Evolutionary conservation across 64 coral and sea anemone genomes (phyloP), one percentile per base, ranked within the genome.

Genomic region (Montipora cactus): DNA sequence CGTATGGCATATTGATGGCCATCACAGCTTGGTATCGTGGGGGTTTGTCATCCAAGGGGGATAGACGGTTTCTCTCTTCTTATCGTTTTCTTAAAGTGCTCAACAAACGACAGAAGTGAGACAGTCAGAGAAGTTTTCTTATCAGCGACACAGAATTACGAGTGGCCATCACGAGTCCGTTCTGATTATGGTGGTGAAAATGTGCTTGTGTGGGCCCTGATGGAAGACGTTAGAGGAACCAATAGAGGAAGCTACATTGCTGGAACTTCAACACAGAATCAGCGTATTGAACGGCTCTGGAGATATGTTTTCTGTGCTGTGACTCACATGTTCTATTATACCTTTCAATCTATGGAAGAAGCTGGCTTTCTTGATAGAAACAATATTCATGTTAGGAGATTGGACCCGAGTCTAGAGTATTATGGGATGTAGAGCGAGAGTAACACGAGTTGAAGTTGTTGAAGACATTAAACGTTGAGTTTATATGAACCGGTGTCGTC

Each of bases 261-360:
- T 10, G 91, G 74, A 72, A 49, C 75, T 49, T 87, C 83, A 48
- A 86, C 81, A 8, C 72, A 87, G 67, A 93, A 93, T 74, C 92
- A 94, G 66, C 44, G 92, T 13, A 94, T 88, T 10, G 85, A 94
- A 88, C 45, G 92, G 4, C 52, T 94, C 16, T 94, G 92, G 91
- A 25, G 85, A 19, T 84, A 89, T 88, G 84, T 94, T 3, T 94
- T 94, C 74, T 10, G 62, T 58, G 83, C 78, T 73, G 83, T 93
- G 9, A 46, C 23, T 3, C 91, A 87, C 0, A 78, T 71, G 9
- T 87, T 79, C 20, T 88, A 87, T 79, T 94, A 94, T 82, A 48
- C 59, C 8, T 94, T 94, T 89, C 78, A 88, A 53, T 61, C 66
- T 13, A 94, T 94, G 92, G 92, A 94, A 81, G 75, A 90, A 19